phyloP scores from a whole-genome alignment of 2,113 vertebrate genomes.

The Chrysemys picta region DNA sequence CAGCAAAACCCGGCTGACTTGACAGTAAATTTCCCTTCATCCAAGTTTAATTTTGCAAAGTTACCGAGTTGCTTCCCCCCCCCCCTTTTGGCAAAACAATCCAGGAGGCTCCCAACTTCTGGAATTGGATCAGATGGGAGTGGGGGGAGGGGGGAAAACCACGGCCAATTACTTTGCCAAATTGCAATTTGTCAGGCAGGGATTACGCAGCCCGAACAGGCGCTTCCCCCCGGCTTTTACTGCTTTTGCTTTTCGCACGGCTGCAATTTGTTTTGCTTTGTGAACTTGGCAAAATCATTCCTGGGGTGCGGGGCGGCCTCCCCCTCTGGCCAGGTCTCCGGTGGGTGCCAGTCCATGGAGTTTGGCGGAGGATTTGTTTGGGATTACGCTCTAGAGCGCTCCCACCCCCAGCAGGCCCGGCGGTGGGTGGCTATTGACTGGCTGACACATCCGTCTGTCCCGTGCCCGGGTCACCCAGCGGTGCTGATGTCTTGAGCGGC shows the following conservation, averaged over 20 bases:
- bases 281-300: not conserved
- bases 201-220: not conserved
- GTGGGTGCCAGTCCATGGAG: not conserved
- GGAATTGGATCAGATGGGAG: not conserved
- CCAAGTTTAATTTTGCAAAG: not conserved
- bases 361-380: not conserved
- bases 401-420: not conserved
- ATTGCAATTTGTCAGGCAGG: not conserved
- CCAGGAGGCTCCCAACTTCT: not conserved
- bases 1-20: not conserved
- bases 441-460: conserved; percentile 3
- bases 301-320: not conserved
- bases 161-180: not conserved
- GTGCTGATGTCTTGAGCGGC: conserved; percentile 7
- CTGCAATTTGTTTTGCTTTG: not conserved
- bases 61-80: not conserved
- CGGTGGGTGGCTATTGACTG: not conserved
- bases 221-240: not conserved
- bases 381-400: too few relatives aligned
- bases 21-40: not conserved
- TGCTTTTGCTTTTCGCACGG: not conserved
- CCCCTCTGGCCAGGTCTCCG: not conserved
- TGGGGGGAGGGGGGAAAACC: not conserved
- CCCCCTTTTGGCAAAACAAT: not conserved
- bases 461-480: not conserved